These are phyloP conservation scores for Leucophenga montana DNA, from an alignment of 2,888 invertebrate genomes.

Conservation along the genomic window DNA sequence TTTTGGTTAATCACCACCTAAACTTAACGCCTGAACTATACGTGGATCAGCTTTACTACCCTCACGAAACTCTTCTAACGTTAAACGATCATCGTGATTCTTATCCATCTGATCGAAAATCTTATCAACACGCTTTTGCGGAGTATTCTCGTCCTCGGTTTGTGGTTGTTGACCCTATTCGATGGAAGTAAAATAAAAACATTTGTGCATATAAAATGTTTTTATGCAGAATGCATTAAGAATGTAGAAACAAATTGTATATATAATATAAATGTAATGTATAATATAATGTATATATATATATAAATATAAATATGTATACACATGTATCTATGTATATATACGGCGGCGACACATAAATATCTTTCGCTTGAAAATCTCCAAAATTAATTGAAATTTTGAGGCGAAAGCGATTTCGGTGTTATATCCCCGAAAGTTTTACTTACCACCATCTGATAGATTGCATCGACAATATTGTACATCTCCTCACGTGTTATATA, in stretches of 20 bases:
- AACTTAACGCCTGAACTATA: conserved; percentile 95
- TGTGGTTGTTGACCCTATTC: conserved; percentile 90
- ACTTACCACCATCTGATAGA: conserved; percentile 98
- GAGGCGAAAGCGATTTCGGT: too few species aligned
- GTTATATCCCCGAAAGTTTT: too few species aligned
- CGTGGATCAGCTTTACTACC: conserved; percentile 98
- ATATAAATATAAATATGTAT: too few species aligned
- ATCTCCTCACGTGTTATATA: conserved; percentile 96
- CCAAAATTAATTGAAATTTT: too few species aligned
- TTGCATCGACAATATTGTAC: conserved; percentile 97
- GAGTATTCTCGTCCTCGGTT: conserved; percentile 91
- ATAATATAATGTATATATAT: too few species aligned
- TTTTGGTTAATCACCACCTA: conserved; percentile 81
- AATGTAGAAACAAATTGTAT: too few species aligned
- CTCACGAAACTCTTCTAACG: conserved; percentile 97
- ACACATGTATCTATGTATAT: too few species aligned
- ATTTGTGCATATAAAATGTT: too few species aligned
- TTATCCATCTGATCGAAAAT: conserved; percentile 99
- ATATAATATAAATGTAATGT: too few species aligned
- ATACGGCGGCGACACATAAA: too few species aligned
- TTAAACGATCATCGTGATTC: conserved; percentile 96
- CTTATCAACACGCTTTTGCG: conserved; percentile 96
- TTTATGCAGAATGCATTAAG: too few species aligned
- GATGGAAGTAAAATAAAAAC: neutral
- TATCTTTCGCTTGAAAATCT: too few species aligned